Conservation (phyloP, 2,113 vertebrate species). For the Chitala chitala region DNA sequence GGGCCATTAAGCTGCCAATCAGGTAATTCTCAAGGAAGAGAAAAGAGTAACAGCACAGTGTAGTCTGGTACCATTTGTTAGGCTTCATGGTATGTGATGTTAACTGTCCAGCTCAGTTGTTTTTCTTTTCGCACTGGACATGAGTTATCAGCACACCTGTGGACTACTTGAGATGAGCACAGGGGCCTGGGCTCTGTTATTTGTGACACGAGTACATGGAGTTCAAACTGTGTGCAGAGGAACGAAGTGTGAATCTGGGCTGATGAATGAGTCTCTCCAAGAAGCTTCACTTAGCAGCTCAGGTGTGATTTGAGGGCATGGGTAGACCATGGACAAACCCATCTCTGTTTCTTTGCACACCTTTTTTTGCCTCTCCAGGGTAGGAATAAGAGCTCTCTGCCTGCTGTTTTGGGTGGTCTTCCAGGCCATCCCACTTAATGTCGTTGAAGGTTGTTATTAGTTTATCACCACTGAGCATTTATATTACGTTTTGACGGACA, state of each 20-base stretch:
- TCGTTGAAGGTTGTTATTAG: not conserved
- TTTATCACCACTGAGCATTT: conserved; percentile 3
- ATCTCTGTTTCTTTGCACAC: too few species aligned
- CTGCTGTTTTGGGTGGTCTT: not conserved
- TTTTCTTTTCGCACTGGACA: conserved; percentile 5
- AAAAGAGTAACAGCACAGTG: not conserved
- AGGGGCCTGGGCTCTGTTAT: too few species aligned
- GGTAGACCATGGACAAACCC: too few species aligned
- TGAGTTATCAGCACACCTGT: not conserved
- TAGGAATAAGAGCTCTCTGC: not conserved
- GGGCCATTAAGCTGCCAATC: conserved; percentile 60
- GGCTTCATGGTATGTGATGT: not conserved
- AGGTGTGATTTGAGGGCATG: too few species aligned
- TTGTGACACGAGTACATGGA: too few species aligned
- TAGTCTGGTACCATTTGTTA: not conserved
- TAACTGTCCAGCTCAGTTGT: not conserved
- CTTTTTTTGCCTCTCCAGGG: too few species aligned
- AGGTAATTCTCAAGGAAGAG: not conserved
- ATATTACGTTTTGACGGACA: not conserved
- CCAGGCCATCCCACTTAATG: not conserved
- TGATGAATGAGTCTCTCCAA: too few species aligned
- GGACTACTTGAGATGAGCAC: not conserved
- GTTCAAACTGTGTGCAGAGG: too few species aligned
- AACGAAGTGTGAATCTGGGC: too few species aligned
- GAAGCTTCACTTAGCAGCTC: too few species aligned